phyloP scores from a whole-genome alignment of 2,888 invertebrate species.

The Barypeithes pellucidus region DNA sequence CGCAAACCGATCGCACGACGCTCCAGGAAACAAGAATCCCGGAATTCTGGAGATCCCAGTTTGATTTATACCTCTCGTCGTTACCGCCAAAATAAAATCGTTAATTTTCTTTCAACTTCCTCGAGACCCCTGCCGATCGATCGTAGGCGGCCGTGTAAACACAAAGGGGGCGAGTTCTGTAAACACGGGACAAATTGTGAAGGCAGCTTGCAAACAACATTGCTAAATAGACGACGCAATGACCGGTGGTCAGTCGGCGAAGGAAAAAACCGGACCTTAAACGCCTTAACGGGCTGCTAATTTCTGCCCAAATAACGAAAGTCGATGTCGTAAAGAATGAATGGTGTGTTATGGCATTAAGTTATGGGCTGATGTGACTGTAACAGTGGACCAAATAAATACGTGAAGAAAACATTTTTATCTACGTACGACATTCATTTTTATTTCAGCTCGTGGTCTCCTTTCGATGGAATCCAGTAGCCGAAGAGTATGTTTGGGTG shows the following conservation, averaged over 20 bases:
- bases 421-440: too few relatives aligned
- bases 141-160: conserved; percentile 51
- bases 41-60: too few relatives aligned
- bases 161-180: conserved; percentile 58
- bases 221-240: conserved; percentile 67
- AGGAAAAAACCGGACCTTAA: conserved; percentile 49
- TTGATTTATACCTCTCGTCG: conserved; percentile 11
- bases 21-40: too few relatives aligned
- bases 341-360: conserved; percentile 36
- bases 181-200: conserved; percentile 68
- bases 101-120: conserved; percentile 1
- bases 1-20: too few relatives aligned
- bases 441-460: too few relatives aligned
- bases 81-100: conserved; percentile 43
- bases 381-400: conserved; percentile 40
- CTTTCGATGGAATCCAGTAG: too few relatives aligned
- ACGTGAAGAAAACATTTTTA: too few relatives aligned
- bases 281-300: conserved; percentile 58
- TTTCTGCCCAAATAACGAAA: conserved; percentile 61
- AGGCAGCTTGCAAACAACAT: conserved; percentile 70
- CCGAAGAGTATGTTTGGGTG: too few relatives aligned
- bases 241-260: conserved; percentile 65
- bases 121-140: conserved; percentile 15
- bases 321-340: conserved; percentile 44
- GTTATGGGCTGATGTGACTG: too few relatives aligned